These are phyloP conservation scores for Ctenochaetus hawaiiensis DNA, from an alignment of 2,797 vertebrate species.

Conservation along the genomic window DNA sequence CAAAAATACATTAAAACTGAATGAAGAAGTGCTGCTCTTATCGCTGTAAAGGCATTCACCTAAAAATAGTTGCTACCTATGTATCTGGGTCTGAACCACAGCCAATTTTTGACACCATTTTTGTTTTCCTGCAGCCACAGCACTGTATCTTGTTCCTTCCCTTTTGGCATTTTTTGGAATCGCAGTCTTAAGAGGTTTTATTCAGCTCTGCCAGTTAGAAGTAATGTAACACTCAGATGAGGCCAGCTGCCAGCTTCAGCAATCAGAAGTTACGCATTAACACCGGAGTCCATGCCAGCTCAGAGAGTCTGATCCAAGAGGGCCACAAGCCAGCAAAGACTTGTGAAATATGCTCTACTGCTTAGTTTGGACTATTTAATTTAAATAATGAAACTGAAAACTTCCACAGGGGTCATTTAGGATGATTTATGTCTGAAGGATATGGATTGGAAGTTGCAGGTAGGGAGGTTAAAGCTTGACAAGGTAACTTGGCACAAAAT, in stretches of 20 bases:
- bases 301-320: constrained; percentile 9
- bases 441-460: not conserved
- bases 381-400: constrained; percentile 15
- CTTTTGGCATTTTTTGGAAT: constrained; percentile 17
- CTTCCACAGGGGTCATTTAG: not conserved
- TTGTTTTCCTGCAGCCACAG: not conserved
- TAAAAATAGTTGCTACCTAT: not conserved
- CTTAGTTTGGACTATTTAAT: not conserved
- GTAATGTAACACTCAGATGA: constrained; percentile 34
- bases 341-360: not conserved
- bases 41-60: not conserved
- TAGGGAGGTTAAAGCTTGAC: not conserved
- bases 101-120: not conserved
- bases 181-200: constrained; percentile 15
- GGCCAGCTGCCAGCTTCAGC: constrained; percentile 35
- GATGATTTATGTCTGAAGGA: not conserved
- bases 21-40: not conserved
- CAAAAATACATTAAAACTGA: not conserved
- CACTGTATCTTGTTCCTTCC: constrained; percentile 4
- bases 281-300: constrained; percentile 24
- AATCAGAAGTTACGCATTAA: constrained; percentile 47
- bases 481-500: not conserved
- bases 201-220: constrained; percentile 19
- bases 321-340: constrained; percentile 27
- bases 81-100: constrained; percentile 2